Evolutionary conservation across 1,140 invertebrate species (phyloP).

Genomic region (Heliconius himera): DNA sequence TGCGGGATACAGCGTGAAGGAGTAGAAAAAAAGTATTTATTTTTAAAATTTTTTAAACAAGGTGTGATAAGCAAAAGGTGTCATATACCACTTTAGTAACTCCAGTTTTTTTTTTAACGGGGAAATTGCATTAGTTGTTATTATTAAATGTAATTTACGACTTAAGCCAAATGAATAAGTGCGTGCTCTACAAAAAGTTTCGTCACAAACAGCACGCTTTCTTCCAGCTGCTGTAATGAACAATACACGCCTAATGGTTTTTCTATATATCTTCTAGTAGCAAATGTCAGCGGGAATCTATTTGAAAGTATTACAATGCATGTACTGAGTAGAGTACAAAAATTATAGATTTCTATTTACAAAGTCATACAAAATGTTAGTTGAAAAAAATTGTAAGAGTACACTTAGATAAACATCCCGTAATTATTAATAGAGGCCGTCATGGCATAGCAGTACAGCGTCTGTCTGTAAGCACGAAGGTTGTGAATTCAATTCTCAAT

Average conservation of each 20-base stretch:
- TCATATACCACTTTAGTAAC: no score
- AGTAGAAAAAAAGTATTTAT: background rate
- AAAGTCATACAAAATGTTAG: background rate
- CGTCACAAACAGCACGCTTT: constrained; percentile 24
- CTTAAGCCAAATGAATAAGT: background rate
- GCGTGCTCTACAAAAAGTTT: constrained; percentile 5
- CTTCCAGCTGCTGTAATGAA: constrained; percentile 21
- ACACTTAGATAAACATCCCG: no score
- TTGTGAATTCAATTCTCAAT: no score
- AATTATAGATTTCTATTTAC: constrained; percentile 6
- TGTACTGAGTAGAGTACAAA: background rate
- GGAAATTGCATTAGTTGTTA: background rate
- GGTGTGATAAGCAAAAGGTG: background rate
- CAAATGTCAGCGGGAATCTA: constrained; percentile 26
- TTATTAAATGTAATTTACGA: background rate
- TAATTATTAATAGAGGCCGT: no score
- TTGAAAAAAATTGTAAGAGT: background rate
- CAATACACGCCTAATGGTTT: constrained; percentile 20
- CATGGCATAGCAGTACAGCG: no score
- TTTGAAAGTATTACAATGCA: constrained; percentile 15
- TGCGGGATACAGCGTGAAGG: no score
- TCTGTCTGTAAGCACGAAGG: no score
- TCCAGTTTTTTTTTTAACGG: no score
- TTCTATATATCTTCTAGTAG: constrained; percentile 23
- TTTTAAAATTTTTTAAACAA: background rate